Evolutionary conservation across 2,113 vertebrate species (phyloP), one percentile per base, ranked within the genome.

Genomic region (Hucho hucho): DNA sequence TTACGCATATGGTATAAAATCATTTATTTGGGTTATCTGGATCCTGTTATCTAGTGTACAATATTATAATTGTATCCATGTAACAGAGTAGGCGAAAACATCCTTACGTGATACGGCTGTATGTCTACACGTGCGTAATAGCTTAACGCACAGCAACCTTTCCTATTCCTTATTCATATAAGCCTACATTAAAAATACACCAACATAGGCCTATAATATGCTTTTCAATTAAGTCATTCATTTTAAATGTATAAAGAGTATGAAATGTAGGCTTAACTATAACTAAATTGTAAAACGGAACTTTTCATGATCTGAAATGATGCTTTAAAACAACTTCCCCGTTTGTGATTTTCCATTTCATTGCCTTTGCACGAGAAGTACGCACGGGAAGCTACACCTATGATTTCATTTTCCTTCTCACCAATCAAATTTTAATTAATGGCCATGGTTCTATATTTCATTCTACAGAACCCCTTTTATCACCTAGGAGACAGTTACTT

Each of bases 121-220:
- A 63, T 3, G 64, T 22, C 64, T 29, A 29, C 16, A 25, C 16
- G 24, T 37, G 58, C 5, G n/a, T 29, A 64, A 12, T 43, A 11
- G n/a, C 18, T 61, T 72, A 7, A 65, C 14, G 26, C 64, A 26
- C 26, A 24, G 61, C 71, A 73, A 64, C 68, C 49, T 66, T 25
- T 59, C 68, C 75, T 73, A 75, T 81, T 64, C 71, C 25, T 65
- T 25, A 64, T 24, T 26, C 64, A 65, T 25, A 28, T 18, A 28
- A 25, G 61, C 61, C 24, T 64, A 25, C 61, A 13, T 25, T 65
- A 9, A 25, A 28, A 65, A 26, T 29, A 28, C 16, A 65, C 13
- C 25, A 29, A 65, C 64, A 26, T 64, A 64, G 12, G n/a, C 25
- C 14, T 65, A 14, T 29, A 64, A 1, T 14, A 53, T 53, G 49